Conservation (phyloP, 2,797 vertebrate species). For the Chelmon rostratus region DNA sequence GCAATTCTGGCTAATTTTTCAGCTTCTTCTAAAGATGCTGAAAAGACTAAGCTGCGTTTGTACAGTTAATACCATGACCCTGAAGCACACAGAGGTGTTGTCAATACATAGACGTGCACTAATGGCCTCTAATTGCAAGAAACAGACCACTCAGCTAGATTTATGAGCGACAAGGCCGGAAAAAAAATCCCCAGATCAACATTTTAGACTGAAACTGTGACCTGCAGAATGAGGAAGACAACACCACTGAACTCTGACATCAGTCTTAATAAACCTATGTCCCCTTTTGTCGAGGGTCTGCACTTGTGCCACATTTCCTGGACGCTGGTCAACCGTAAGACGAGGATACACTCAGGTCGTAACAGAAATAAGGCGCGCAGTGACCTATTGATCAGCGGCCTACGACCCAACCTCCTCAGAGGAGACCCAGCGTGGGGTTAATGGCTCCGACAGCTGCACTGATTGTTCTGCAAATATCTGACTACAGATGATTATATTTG, state of each 20-base stretch:
- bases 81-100: slow-evolving; percentile 4
- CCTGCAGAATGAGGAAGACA: slow-evolving; percentile 28
- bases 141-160: slow-evolving; percentile 31
- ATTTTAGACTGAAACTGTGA: slow-evolving; percentile 29
- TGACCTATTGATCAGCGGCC: slow-evolving; percentile 32
- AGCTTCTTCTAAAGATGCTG: slow-evolving; percentile 22
- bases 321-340: slow-evolving; percentile 10
- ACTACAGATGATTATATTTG: slow-evolving; percentile 39
- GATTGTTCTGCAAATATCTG: slow-evolving; percentile 45
- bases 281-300: slow-evolving; percentile 14
- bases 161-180: neutral
- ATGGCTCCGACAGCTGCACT: slow-evolving; percentile 28
- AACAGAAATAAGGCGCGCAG: slow-evolving; percentile 19
- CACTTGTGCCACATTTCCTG: slow-evolving; percentile 1
- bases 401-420: slow-evolving; percentile 14
- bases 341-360: slow-evolving; percentile 30
- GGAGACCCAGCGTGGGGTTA: slow-evolving; percentile 33
- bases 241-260: slow-evolving; percentile 29
- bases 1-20: neutral
- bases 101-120: slow-evolving; percentile 19
- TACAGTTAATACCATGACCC: slow-evolving; percentile 6
- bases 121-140: slow-evolving; percentile 22
- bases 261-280: slow-evolving; percentile 7
- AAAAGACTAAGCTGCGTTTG: slow-evolving; percentile 18
- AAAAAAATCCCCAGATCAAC: slow-evolving; percentile 21